Conservation (phyloP, 2,888 invertebrate genomes). For the Epirrita christyi region DNA sequence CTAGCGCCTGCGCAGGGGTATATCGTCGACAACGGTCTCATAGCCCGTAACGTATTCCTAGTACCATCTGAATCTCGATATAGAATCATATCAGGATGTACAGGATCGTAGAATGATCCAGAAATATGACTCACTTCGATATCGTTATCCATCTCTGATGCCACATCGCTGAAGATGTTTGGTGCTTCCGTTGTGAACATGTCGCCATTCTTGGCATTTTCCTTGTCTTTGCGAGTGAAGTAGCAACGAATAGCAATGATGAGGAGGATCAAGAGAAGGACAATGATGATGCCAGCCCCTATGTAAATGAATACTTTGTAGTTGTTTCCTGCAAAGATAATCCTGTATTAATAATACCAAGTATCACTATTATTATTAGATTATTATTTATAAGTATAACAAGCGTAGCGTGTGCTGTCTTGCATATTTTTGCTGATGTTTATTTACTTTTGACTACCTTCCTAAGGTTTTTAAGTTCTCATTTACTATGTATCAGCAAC, state of each 20-base stretch:
- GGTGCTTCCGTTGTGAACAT: slow-evolving; percentile 78
- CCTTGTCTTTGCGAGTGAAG: slow-evolving; percentile 50
- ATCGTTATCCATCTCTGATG: slow-evolving; percentile 77
- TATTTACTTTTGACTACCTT: too few relatives aligned
- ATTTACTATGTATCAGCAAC: too few relatives aligned
- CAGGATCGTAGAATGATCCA: slow-evolving; percentile 76
- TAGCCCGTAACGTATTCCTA: slow-evolving; percentile 70
- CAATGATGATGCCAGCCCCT: slow-evolving; percentile 51
- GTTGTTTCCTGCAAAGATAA: slow-evolving; percentile 51
- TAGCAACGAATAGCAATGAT: slow-evolving; percentile 60
- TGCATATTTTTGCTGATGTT: too few relatives aligned
- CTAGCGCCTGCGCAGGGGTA: slow-evolving; percentile 71
- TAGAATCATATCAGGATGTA: slow-evolving; percentile 78
- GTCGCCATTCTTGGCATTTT: slow-evolving; percentile 70
- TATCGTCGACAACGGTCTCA: slow-evolving; percentile 76
- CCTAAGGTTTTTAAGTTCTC: too few relatives aligned
- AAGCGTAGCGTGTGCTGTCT: too few relatives aligned
- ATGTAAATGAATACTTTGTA: slow-evolving; percentile 53
- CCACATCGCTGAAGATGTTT: slow-evolving; percentile 72
- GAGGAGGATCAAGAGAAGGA: slow-evolving; percentile 50
- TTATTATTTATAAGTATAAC: too few relatives aligned
- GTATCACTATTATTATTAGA: too few relatives aligned
- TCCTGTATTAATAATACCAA: background rate
- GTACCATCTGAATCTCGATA: slow-evolving; percentile 70
- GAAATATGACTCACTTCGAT: slow-evolving; percentile 76